phyloP scores from a whole-genome alignment of 2,113 vertebrate genomes.

The Fulica atra region DNA sequence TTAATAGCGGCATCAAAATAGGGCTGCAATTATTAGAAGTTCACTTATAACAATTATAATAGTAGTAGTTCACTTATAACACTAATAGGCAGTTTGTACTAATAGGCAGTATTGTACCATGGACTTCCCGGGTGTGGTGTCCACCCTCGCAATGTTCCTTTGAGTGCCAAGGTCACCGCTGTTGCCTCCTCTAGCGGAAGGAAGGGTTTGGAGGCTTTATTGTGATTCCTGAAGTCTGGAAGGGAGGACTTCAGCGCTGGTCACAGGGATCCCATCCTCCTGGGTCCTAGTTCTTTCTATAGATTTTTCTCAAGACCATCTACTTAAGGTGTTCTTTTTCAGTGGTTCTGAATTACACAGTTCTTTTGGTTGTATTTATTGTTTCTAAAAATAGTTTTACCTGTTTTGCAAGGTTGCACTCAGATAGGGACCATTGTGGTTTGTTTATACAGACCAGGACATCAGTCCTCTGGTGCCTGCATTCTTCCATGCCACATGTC shows the following conservation, averaged over 20 bases:
- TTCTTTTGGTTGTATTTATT: neutral
- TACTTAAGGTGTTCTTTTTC: neutral
- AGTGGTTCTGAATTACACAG: neutral
- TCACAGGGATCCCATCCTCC: neutral
- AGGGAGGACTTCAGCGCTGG: neutral
- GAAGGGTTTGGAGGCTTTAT: neutral
- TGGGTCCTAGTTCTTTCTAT: neutral
- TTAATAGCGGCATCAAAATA: neutral
- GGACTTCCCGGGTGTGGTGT: neutral
- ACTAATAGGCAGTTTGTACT: neutral
- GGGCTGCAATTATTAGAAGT: neutral
- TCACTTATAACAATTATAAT: neutral
- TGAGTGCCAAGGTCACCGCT: neutral
- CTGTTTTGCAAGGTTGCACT: neutral
- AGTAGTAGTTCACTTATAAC: neutral
- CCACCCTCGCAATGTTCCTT: neutral
- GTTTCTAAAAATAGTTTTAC: neutral
- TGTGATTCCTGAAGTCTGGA: neutral
- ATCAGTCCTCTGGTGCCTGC: neutral
- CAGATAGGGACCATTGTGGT: neutral
- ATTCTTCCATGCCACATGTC: neutral
- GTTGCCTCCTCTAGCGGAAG: neutral
- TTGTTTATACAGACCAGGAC: neutral
- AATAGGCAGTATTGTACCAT: accelerated
- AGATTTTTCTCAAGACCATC: neutral